Conservation (phyloP, 2,797 vertebrate species). For the Megaceryle alcyon region DNA sequence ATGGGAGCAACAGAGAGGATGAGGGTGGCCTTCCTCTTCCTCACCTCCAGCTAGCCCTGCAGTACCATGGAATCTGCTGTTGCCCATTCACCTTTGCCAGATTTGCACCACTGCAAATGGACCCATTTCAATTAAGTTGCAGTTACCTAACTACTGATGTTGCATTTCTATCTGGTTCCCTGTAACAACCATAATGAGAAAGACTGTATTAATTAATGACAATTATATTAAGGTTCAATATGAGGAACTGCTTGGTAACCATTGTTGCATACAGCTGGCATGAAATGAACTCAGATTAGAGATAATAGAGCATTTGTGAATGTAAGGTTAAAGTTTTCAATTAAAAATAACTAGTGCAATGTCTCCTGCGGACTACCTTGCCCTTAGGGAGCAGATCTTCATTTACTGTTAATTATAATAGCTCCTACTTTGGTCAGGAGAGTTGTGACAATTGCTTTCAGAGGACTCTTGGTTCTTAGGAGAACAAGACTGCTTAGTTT, state of each 20-base stretch:
- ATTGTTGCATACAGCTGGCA: background rate
- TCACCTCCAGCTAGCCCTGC: background rate
- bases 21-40: background rate
- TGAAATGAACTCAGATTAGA: background rate
- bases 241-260: background rate
- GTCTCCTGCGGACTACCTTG: background rate
- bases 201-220: background rate
- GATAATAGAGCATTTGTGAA: background rate
- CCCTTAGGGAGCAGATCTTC: background rate
- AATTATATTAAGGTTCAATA: background rate
- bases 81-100: background rate
- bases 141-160: background rate
- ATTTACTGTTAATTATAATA: background rate
- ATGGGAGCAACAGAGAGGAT: background rate
- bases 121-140: background rate
- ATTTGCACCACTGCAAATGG: background rate
- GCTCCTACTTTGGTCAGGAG: background rate
- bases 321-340: background rate
- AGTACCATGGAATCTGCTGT: fast-evolving
- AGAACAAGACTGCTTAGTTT: background rate
- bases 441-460: background rate
- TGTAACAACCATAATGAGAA: background rate
- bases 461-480: background rate
- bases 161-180: background rate
- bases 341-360: background rate